Percentiles rank a stretch among this genome's conserved stretches.
Evolutionary conservation across 2,113 vertebrate genomes (phyloP).

Genomic region (Potamarius usumacintae): DNA sequence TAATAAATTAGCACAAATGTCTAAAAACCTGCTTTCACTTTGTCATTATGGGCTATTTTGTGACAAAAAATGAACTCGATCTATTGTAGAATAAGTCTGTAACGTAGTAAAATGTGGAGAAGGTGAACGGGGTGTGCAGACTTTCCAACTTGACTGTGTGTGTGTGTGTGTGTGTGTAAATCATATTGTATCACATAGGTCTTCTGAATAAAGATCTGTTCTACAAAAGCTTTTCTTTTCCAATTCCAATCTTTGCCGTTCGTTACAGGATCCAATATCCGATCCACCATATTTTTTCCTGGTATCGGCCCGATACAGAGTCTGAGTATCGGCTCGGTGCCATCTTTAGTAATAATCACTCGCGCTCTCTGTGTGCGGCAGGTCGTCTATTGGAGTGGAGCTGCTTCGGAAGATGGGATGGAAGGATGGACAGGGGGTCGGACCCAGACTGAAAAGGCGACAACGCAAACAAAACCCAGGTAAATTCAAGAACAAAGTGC

Average conservation of each 20-base stretch:
- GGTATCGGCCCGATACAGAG: not conserved
- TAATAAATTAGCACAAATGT: too few relatives aligned
- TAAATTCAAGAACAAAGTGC: slow-evolving; percentile 52
- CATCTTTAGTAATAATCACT: not conserved
- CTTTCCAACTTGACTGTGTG: too few relatives aligned
- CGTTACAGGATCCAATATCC: not conserved
- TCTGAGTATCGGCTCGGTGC: not conserved
- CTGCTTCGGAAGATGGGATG: slow-evolving; percentile 92
- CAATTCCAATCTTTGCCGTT: not conserved
- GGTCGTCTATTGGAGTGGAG: slow-evolving; percentile 87
- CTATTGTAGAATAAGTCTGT: too few relatives aligned
- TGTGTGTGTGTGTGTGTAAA: too few relatives aligned
- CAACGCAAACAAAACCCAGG: slow-evolving; percentile 75
- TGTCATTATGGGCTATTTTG: too few relatives aligned
- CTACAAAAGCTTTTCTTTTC: not conserved
- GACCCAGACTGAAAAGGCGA: slow-evolving; percentile 89
- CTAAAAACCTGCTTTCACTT: too few relatives aligned
- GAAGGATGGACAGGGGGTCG: slow-evolving; percentile 94
- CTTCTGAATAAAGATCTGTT: too few relatives aligned
- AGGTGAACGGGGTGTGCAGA: too few relatives aligned
- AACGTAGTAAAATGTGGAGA: too few relatives aligned
- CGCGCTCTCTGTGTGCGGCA: slow-evolving; percentile 52
- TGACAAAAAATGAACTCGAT: too few relatives aligned
- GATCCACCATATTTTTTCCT: not conserved
- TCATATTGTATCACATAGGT: too few relatives aligned